phyloP scores from a whole-genome alignment of 2,888 invertebrate species.

The Carpatolechia fugitivella region DNA sequence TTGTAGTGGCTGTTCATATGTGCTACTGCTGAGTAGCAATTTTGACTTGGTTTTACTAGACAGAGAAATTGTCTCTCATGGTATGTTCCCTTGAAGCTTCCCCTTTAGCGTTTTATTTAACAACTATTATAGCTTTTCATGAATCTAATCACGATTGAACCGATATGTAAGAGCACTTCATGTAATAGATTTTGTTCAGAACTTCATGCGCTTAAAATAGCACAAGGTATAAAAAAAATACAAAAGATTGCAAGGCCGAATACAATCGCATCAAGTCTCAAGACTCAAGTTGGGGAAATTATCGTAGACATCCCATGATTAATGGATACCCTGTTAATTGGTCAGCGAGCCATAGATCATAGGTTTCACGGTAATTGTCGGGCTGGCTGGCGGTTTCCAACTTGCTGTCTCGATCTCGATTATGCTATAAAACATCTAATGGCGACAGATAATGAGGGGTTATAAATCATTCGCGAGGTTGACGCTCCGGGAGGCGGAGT shows the following conservation, averaged over 20 bases:
- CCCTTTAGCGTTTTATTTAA: too few species aligned
- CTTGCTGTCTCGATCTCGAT: constrained; percentile 32
- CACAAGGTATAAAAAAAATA: too few species aligned
- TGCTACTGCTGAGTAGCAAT: too few species aligned
- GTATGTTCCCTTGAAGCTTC: too few species aligned
- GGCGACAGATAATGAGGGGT: constrained; percentile 43
- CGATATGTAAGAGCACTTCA: too few species aligned
- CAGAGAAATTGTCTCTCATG: too few species aligned
- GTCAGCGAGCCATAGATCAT: constrained; percentile 39
- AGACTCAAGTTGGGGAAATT: constrained; percentile 30
- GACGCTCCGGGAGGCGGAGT: constrained; percentile 36
- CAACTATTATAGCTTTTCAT: too few species aligned
- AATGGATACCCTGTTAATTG: constrained; percentile 45
- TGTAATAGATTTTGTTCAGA: too few species aligned
- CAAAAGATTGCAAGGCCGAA: constrained; percentile 30
- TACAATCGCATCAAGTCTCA: constrained; percentile 27
- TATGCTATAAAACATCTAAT: constrained; percentile 46
- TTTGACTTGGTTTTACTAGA: not conserved
- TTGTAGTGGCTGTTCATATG: too few species aligned
- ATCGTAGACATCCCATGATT: constrained; percentile 42
- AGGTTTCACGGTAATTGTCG: constrained; percentile 32
- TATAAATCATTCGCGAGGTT: constrained; percentile 48
- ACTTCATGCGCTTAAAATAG: too few species aligned
- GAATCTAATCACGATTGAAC: too few species aligned
- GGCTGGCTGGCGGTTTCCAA: constrained; percentile 24